phyloP scores from a whole-genome alignment of 1,140 invertebrate genomes.

The Drosophila rufa region DNA sequence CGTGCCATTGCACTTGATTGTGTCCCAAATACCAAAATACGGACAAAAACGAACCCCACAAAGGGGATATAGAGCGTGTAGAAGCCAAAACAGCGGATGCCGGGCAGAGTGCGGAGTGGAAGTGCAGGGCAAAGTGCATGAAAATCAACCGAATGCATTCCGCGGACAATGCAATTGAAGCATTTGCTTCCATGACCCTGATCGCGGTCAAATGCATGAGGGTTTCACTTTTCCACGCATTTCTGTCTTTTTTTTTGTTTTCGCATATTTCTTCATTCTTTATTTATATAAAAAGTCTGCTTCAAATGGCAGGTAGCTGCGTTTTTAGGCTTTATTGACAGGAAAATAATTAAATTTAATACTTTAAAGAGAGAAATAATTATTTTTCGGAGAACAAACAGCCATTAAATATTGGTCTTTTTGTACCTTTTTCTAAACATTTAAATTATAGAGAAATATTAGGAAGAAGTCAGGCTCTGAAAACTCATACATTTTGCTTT shows the following conservation, averaged over 20 bases:
- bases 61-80: constrained; percentile 50
- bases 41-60: constrained; percentile 26
- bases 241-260: constrained; percentile 3
- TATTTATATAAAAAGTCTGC: neutral
- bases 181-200: constrained; percentile 73
- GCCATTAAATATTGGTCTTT: no score
- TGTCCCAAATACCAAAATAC: constrained; percentile 79
- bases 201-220: constrained; percentile 41
- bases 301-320: neutral
- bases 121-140: constrained; percentile 58
- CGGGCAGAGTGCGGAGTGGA: constrained; percentile 17
- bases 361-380: neutral
- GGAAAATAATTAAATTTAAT: neutral
- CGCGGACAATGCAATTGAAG: constrained; percentile 46
- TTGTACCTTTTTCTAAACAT: no score
- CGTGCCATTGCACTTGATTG: constrained; percentile 81
- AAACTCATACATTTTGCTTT: no score
- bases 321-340: neutral
- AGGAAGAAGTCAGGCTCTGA: no score
- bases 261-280: neutral
- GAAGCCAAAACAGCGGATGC: constrained; percentile 47
- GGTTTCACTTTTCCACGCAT: constrained; percentile 19
- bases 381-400: neutral
- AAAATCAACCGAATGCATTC: constrained; percentile 58
- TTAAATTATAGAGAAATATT: no score